A percentile compares a stretch with the other conserved stretches of the same genome.
Conservation (phyloP, 1,140 invertebrate species). For the Pygmarrhopalites habei region DNA sequence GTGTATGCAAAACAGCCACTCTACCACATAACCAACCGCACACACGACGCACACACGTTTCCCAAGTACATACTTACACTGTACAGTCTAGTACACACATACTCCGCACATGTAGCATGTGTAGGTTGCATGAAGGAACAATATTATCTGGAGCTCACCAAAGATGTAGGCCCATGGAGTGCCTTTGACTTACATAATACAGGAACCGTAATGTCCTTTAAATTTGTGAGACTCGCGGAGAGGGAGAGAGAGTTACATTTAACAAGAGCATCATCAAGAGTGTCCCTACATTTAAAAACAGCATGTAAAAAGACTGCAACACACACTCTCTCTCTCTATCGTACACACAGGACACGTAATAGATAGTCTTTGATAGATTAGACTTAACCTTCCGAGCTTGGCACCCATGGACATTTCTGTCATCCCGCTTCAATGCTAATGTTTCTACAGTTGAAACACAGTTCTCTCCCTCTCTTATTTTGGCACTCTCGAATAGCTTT, state of each 20-base stretch:
- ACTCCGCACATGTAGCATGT: not conserved
- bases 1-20: not conserved
- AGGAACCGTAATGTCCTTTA: too few species aligned
- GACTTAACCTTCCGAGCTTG: not conserved
- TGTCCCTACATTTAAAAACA: too few species aligned
- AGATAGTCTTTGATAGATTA: not conserved
- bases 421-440: not conserved
- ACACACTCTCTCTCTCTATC: not conserved
- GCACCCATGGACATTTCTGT: slow-evolving; percentile 6
- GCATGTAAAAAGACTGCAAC: too few species aligned
- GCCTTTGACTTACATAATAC: too few species aligned
- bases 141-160: too few species aligned
- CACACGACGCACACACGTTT: not conserved
- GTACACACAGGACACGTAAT: not conserved
- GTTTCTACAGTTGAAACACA: slow-evolving; percentile 4
- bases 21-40: not conserved
- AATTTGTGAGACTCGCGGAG: too few species aligned
- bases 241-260: too few species aligned
- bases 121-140: too few species aligned
- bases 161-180: too few species aligned
- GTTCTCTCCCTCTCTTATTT: slow-evolving; percentile 1
- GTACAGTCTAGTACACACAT: not conserved
- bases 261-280: too few species aligned
- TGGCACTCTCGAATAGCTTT: slow-evolving; percentile 1
- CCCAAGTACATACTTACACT: slow-evolving; percentile 6